Percentiles rank a stretch among this genome's conserved stretches.
These are phyloP conservation scores for Lasioglossum figueresi DNA, from an alignment of 2,888 invertebrate species.

Conservation along the genomic window DNA sequence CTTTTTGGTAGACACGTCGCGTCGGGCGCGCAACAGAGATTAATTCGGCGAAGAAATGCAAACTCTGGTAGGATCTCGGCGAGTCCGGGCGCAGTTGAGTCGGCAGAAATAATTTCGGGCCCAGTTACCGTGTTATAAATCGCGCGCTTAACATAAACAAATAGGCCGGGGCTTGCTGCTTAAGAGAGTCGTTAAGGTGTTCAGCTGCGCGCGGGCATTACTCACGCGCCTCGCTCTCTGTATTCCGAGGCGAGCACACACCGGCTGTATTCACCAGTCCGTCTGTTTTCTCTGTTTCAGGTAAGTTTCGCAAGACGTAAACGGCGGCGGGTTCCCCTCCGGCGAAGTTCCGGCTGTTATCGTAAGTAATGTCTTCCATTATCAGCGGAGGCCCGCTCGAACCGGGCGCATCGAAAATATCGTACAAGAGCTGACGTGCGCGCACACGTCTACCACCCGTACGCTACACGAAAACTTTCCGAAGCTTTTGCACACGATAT, in stretches of 20 bases:
- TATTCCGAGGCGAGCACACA: neutral
- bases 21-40: neutral
- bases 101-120: conserved; percentile 49
- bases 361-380: conserved; percentile 65
- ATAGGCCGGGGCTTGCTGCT: conserved; percentile 33
- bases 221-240: conserved; percentile 27
- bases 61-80: neutral
- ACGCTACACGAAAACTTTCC: conserved; percentile 41
- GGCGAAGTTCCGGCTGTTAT: conserved; percentile 57
- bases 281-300: conserved; percentile 63
- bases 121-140: conserved; percentile 40
- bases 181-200: conserved; percentile 58
- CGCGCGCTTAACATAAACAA: conserved; percentile 53
- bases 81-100: conserved; percentile 4
- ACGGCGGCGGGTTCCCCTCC: neutral
- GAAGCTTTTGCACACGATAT: conserved; percentile 23
- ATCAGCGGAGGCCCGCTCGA: conserved; percentile 43
- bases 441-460: neutral
- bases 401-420: conserved; percentile 54
- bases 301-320: conserved; percentile 53
- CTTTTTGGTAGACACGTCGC: neutral
- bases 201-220: conserved; percentile 42
- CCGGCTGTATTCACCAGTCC: conserved; percentile 40
- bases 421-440: conserved; percentile 32
- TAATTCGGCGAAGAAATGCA: neutral